Conservation (phyloP, 1,140 invertebrate genomes). For the Mya arenaria region DNA sequence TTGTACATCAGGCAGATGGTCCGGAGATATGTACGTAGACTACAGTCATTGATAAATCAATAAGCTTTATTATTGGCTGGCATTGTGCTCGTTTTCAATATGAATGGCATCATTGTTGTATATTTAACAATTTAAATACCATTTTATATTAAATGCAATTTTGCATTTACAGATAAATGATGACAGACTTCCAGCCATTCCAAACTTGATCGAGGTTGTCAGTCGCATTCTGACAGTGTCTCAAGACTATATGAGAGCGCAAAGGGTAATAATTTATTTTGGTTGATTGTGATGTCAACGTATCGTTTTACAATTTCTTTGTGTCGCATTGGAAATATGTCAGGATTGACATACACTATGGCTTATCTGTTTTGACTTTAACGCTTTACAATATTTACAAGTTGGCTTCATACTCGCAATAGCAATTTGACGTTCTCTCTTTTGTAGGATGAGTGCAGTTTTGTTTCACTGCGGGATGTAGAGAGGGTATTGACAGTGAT, state of each 20-base stretch:
- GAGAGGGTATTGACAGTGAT: conserved; percentile 66
- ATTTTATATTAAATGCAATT: neutral
- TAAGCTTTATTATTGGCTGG: neutral
- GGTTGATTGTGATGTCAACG: neutral
- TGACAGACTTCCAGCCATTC: conserved; percentile 4
- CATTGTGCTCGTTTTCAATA: neutral
- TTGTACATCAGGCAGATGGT: conserved; percentile 75
- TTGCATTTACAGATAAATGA: neutral
- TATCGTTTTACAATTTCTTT: neutral
- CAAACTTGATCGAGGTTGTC: conserved; percentile 21
- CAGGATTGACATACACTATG: neutral
- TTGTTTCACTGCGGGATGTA: conserved; percentile 76
- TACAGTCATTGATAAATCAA: too few species aligned
- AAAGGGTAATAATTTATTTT: conserved; percentile 18
- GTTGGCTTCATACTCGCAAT: too few species aligned
- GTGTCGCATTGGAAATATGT: neutral
- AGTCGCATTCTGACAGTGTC: conserved; percentile 41
- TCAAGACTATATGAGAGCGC: conserved; percentile 45
- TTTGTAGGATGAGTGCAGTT: conserved; percentile 75
- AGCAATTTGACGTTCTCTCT: neutral
- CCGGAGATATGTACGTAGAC: conserved; percentile 63
- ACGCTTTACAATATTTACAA: too few species aligned
- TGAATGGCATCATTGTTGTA: neutral
- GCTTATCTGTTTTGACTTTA: conserved; percentile 19
- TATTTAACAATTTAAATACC: neutral